Evolutionary conservation across 2,113 vertebrate species (phyloP).

Genomic region (Stomatorhinus ivindoensis): DNA sequence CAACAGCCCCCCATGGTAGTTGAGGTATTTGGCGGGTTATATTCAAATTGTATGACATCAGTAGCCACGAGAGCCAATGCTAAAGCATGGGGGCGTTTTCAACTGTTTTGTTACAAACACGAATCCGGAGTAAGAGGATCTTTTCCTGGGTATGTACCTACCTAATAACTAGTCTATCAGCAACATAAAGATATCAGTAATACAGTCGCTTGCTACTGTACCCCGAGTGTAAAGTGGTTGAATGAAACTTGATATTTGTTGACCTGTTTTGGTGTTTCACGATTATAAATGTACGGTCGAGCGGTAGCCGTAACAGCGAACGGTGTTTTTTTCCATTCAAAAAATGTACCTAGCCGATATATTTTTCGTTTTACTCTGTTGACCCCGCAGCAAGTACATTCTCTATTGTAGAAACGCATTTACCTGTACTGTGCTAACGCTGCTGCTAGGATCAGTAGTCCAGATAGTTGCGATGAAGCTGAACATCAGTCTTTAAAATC

Average conservation of each 20-base stretch:
- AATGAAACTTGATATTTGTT: constrained; percentile 1
- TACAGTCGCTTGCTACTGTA: not conserved
- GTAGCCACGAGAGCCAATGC: constrained; percentile 44
- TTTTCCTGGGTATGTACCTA: constrained; percentile 57
- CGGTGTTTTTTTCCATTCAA: constrained; percentile 4
- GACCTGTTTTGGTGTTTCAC: constrained; percentile 19
- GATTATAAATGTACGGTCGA: constrained; percentile 23
- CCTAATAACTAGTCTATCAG: constrained; percentile 53
- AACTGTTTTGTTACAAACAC: constrained; percentile 70
- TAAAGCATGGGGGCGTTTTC: constrained; percentile 57
- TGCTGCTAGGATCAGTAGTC: not conserved
- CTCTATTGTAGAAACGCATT: not conserved
- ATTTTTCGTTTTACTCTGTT: not conserved
- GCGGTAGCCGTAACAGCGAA: constrained; percentile 12
- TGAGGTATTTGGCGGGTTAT: constrained; percentile 50
- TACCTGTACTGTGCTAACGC: not conserved
- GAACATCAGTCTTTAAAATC: constrained; percentile 1
- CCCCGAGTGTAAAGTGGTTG: not conserved
- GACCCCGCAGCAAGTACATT: not conserved
- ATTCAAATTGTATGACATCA: constrained; percentile 62
- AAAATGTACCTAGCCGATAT: not conserved
- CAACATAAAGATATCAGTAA: constrained; percentile 16
- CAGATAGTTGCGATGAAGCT: not conserved
- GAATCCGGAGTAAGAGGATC: constrained; percentile 66
- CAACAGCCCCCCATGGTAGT: not conserved